Evolutionary conservation across 2,888 invertebrate species (phyloP).

Genomic region (Ophion ellenae): DNA sequence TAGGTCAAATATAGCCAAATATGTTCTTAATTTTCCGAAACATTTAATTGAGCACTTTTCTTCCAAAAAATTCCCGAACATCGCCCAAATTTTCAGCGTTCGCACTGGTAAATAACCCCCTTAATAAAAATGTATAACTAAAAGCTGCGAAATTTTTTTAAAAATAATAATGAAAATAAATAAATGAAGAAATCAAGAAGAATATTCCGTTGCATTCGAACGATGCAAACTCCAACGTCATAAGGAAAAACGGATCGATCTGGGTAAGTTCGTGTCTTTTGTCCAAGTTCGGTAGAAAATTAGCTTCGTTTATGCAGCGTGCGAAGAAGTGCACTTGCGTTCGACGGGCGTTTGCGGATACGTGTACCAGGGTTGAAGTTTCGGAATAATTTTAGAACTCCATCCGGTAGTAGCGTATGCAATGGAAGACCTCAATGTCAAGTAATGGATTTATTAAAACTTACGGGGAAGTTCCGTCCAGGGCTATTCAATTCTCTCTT

Average conservation of each 20-base stretch:
- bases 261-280: neutral
- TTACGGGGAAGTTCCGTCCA: neutral
- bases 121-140: too few relatives aligned
- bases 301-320: constrained; percentile 14
- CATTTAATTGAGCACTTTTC: too few relatives aligned
- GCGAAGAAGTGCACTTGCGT: constrained; percentile 8
- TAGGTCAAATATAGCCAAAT: too few relatives aligned
- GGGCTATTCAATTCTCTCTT: neutral
- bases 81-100: too few relatives aligned
- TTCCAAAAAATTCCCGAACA: too few relatives aligned
- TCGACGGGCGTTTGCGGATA: neutral
- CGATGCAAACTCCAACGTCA: neutral
- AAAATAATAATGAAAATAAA: too few relatives aligned
- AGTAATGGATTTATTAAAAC: constrained; percentile 43
- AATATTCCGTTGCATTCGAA: too few relatives aligned
- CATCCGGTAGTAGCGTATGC: neutral
- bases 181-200: too few relatives aligned
- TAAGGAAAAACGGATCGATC: neutral
- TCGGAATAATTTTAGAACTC: neutral
- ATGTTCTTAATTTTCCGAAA: too few relatives aligned
- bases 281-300: neutral
- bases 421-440: neutral
- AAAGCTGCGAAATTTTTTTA: too few relatives aligned
- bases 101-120: too few relatives aligned
- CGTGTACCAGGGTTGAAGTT: neutral